phyloP scores from a whole-genome alignment of 2,113 vertebrate genomes.

The Tragulus kanchil region DNA sequence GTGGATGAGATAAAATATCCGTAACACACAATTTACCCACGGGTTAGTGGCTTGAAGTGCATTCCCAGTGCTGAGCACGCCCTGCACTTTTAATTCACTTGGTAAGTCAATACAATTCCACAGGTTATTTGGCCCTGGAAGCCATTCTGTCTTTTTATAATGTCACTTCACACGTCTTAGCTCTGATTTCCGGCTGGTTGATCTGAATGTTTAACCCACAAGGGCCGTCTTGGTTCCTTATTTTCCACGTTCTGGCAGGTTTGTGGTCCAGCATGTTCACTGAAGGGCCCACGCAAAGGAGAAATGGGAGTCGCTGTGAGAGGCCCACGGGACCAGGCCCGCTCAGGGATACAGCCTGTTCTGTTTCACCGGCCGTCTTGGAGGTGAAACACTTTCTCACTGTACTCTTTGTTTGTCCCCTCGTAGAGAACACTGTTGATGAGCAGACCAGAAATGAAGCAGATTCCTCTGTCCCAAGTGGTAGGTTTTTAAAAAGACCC shows the following conservation, averaged over 20 bases:
- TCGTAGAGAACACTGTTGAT: conserved; percentile 47
- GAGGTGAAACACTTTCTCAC: not conserved
- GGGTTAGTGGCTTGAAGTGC: not conserved
- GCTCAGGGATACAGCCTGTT: not conserved
- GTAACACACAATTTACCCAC: not conserved
- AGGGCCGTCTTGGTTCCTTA: not conserved
- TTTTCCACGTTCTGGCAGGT: not conserved
- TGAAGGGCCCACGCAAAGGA: not conserved
- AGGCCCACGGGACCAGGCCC: accelerated
- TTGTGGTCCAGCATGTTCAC: not conserved
- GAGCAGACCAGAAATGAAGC: not conserved
- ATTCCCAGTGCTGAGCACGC: not conserved
- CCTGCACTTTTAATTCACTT: not conserved
- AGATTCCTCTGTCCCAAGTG: conserved; percentile 46
- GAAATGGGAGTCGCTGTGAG: not conserved
- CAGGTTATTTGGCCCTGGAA: not conserved
- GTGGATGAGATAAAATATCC: not conserved
- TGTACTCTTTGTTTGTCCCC: not conserved
- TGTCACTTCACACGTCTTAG: not conserved
- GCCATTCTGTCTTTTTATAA: not conserved
- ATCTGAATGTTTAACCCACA: not conserved
- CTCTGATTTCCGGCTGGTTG: not conserved
- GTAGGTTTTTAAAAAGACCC: conserved; percentile 66
- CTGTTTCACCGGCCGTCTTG: not conserved
- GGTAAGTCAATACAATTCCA: not conserved